These are phyloP conservation scores for Trichogramma pretiosum DNA, from an alignment of 1,140 invertebrate species.

Conservation along the genomic window DNA sequence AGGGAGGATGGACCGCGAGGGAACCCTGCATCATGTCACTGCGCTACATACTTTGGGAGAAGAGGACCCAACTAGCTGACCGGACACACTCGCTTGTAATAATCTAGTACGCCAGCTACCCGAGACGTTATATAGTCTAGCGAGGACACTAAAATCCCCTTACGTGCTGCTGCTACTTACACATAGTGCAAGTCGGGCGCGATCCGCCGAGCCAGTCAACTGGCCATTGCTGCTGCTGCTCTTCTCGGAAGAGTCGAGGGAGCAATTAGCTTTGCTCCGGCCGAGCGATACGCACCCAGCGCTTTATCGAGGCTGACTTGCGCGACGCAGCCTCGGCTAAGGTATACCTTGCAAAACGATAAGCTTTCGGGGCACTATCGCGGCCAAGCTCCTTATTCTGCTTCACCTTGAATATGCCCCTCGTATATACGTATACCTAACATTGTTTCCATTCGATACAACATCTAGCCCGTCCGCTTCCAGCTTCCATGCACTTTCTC, in stretches of 20 bases:
- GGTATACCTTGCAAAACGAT: no score
- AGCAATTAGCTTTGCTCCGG: slow-evolving; percentile 18
- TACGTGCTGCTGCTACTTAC: not conserved
- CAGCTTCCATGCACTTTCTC: no score
- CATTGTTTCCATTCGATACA: no score
- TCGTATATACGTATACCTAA: no score
- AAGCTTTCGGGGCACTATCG: no score
- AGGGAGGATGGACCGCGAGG: slow-evolving; percentile 25
- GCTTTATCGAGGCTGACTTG: no score
- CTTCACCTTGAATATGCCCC: no score
- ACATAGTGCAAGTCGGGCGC: slow-evolving; percentile 14
- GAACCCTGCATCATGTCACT: slow-evolving; percentile 46
- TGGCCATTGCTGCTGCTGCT: not conserved
- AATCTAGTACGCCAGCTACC: slow-evolving; percentile 43
- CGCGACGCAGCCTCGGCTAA: no score
- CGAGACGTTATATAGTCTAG: slow-evolving; percentile 47
- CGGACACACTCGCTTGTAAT: slow-evolving; percentile 20
- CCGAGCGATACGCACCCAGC: slow-evolving; percentile 23
- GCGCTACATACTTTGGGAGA: no score
- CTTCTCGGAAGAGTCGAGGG: slow-evolving; percentile 17
- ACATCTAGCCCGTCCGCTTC: no score
- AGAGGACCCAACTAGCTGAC: slow-evolving; percentile 38
- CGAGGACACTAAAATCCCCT: slow-evolving; percentile 43
- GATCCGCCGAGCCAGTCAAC: slow-evolving; percentile 14
- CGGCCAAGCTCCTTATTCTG: no score